These are phyloP conservation scores for Biston stratarius DNA, from an alignment of 2,888 invertebrate genomes.

Conservation along the genomic window DNA sequence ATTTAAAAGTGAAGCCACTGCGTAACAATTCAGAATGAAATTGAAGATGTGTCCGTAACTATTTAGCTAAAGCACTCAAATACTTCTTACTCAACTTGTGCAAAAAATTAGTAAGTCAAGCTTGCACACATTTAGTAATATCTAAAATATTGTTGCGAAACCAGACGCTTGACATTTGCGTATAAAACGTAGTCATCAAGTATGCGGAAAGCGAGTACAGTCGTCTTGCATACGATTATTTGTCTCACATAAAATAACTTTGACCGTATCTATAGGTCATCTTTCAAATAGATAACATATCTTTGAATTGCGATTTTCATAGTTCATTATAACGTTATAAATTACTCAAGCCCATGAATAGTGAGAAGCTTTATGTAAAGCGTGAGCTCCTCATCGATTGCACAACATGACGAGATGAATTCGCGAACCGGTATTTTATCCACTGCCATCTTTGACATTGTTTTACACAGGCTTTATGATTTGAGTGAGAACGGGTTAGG, in stretches of 20 bases:
- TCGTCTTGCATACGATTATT: slow-evolving; percentile 31
- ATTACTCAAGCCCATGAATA: slow-evolving; percentile 57
- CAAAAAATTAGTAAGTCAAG: slow-evolving; percentile 48
- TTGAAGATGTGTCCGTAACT: slow-evolving; percentile 63
- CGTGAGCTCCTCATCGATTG: slow-evolving; percentile 57
- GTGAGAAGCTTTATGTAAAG: slow-evolving; percentile 58
- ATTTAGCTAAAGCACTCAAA: slow-evolving; percentile 36
- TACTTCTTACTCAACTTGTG: slow-evolving; percentile 68
- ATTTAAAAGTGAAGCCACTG: slow-evolving; percentile 7
- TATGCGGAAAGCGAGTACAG: slow-evolving; percentile 54
- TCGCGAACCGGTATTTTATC: slow-evolving; percentile 45
- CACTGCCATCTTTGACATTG: slow-evolving; percentile 44
- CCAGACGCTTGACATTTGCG: slow-evolving; percentile 78
- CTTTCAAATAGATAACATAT: slow-evolving; percentile 31
- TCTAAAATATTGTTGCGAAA: slow-evolving; percentile 72
- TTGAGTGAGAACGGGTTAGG: slow-evolving; percentile 35
- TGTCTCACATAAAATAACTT: slow-evolving; percentile 39
- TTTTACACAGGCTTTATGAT: slow-evolving; percentile 37
- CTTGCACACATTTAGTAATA: slow-evolving; percentile 72
- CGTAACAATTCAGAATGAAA: neutral
- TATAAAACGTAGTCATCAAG: slow-evolving; percentile 59
- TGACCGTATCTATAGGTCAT: slow-evolving; percentile 33
- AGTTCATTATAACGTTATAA: slow-evolving; percentile 39
- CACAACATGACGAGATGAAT: slow-evolving; percentile 49
- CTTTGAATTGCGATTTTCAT: slow-evolving; percentile 37